Conservation (phyloP, 1,140 invertebrate genomes). For the Nephila pilipes region DNA sequence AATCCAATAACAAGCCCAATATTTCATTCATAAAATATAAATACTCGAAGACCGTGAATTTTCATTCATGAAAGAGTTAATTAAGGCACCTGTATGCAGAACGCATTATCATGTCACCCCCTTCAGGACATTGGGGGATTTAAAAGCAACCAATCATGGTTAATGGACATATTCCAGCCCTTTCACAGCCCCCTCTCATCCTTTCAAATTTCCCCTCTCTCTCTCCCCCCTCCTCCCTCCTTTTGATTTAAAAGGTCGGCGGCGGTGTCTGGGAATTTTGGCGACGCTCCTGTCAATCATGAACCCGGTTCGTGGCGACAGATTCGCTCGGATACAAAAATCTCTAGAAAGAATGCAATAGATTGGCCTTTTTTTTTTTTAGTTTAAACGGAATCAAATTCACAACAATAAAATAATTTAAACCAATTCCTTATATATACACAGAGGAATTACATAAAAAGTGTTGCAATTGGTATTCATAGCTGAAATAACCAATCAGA, state of each 20-base stretch:
- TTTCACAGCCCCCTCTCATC: neutral
- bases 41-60: conserved; percentile 64
- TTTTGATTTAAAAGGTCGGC: conserved; percentile 75
- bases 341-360: neutral
- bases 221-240: neutral
- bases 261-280: conserved; percentile 48
- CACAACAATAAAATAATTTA: no score
- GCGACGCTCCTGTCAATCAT: conserved; percentile 72
- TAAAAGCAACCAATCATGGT: conserved; percentile 77
- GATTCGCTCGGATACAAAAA: neutral
- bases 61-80: conserved; percentile 76
- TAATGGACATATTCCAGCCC: conserved; percentile 65
- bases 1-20: conserved; percentile 70
- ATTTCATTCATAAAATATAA: conserved; percentile 76
- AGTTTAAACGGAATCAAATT: neutral
- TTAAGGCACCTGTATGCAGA: conserved; percentile 74
- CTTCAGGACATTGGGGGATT: conserved; percentile 69
- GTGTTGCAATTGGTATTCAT: no score
- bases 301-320: neutral
- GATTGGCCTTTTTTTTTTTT: neutral
- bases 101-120: conserved; percentile 74
- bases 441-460: no score
- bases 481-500: no score
- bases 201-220: conserved; percentile 38
- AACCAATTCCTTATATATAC: no score